These are phyloP conservation scores for Naja naja DNA, from an alignment of 2,113 vertebrate genomes.

Conservation along the genomic window DNA sequence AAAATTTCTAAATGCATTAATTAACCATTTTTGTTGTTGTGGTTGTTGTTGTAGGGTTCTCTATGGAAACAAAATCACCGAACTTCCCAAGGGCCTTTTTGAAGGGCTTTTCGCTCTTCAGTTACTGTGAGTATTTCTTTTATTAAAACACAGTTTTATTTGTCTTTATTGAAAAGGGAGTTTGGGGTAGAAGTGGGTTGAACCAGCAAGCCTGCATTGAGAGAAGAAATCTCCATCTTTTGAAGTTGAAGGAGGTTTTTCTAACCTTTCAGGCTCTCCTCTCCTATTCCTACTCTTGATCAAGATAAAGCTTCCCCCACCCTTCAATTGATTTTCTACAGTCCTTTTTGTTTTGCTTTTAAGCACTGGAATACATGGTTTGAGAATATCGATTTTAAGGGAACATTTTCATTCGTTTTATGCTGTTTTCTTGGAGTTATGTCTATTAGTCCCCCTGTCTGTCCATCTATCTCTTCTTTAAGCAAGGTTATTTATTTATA, in stretches of 20 bases:
- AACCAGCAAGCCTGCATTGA: background rate
- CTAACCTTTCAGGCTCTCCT: background rate
- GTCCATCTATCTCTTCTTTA: background rate
- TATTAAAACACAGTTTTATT: conserved; percentile 34
- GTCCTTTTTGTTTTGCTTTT: background rate
- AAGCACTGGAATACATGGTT: background rate
- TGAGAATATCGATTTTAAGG: background rate
- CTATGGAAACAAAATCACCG: conserved; percentile 98
- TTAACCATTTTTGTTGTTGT: conserved; percentile 3
- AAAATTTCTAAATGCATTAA: background rate
- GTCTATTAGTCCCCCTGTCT: background rate
- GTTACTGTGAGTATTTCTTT: conserved; percentile 86
- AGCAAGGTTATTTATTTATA: background rate
- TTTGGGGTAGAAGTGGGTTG: background rate
- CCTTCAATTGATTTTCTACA: background rate
- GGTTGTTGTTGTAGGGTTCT: conserved; percentile 78
- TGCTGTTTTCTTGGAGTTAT: background rate
- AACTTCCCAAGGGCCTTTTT: conserved; percentile 94
- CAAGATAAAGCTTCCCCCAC: background rate
- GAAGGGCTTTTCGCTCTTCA: conserved; percentile 96
- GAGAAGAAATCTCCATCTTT: background rate
- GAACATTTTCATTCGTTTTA: background rate
- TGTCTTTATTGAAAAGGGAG: background rate
- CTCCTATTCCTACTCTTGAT: background rate
- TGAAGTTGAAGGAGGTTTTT: background rate